phyloP scores from a whole-genome alignment of 1,140 invertebrate species.

The Dysdera silvatica region DNA sequence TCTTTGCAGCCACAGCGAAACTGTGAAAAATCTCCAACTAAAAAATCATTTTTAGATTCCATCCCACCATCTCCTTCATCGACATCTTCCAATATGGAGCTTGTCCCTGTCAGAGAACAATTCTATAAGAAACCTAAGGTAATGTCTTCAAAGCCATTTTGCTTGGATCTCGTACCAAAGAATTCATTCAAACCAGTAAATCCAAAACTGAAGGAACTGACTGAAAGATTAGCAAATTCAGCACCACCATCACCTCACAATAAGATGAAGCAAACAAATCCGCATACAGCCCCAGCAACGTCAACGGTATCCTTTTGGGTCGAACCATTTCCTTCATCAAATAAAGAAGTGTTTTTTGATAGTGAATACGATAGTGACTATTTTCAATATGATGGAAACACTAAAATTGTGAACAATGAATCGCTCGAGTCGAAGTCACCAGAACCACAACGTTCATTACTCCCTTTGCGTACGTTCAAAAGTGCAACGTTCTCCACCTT shows the following conservation, averaged over 20 bases:
- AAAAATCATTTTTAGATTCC: slow-evolving; percentile 6
- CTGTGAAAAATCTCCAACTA: not conserved
- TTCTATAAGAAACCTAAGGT: too few relatives aligned
- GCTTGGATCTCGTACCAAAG: slow-evolving; percentile 9
- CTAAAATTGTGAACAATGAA: too few relatives aligned
- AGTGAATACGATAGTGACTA: too few relatives aligned
- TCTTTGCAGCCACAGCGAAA: slow-evolving; percentile 8
- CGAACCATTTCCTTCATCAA: too few relatives aligned
- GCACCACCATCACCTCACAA: slow-evolving; percentile 18
- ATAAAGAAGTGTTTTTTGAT: too few relatives aligned
- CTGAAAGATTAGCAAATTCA: slow-evolving; percentile 5
- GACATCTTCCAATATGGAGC: too few relatives aligned
- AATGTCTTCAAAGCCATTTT: slow-evolving; percentile 2
- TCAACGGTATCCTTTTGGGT: slow-evolving; percentile 20
- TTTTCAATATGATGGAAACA: too few relatives aligned
- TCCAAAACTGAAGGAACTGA: slow-evolving; percentile 18
- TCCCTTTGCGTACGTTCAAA: too few relatives aligned
- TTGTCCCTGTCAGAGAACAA: too few relatives aligned
- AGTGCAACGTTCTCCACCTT: too few relatives aligned
- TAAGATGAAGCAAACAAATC: not conserved
- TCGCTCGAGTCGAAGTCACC: too few relatives aligned
- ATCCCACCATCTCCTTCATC: slow-evolving; percentile 14
- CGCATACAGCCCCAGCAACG: slow-evolving; percentile 9
- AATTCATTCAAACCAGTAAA: not conserved
- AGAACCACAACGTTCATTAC: too few relatives aligned